Base-by-base conservation (phyloP, 2,888 invertebrate genomes). In the Augochlorella aurata region DNA sequence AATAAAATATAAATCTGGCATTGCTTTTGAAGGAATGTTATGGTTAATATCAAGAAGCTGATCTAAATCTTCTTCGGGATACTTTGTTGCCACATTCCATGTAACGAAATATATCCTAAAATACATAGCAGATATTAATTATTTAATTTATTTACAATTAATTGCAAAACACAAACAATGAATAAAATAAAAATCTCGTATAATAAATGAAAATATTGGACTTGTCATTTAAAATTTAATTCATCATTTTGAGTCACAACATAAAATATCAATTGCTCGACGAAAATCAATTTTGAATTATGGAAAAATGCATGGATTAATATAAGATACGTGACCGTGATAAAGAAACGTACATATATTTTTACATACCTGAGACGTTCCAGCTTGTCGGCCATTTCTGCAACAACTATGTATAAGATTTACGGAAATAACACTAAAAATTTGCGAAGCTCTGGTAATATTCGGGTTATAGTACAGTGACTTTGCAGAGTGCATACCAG, bases 11-110 rank as follows among this genome's bases (percentile, higher is more conserved):
- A 98, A 95, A 93, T 98, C 98, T 24, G 98, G 97, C 79, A 96
- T 91, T 68, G 94, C 94, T 89, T 95, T 95, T 74, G 96, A 95
- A 87, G 95, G 95, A 80, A 95, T 95, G 75, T 94, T 94, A 16
- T 95, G 94, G 79, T 95, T 95, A 74, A 98, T 94, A 70, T 96
- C 96, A 73, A 98, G 93, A 68, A 98, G 94, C 63, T 96, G 95
- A 87, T 95, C 95, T 47, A 98, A 94, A 92, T 97, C 96, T 90
- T 97, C 96, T 50, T 96, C 96, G 47, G 97, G 97, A 85, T 95
- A 95, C 90, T 95, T 96, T 0, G 97, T 97, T 54, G 97, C 98
- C 74, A 98, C 98, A 95, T 98, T 98, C 96, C 97, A 98, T 63
- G 98, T 98, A 66, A 97, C 96, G 89, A 98, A 95, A 93, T 97